Evolutionary conservation across 1,140 invertebrate genomes (phyloP), one percentile per base, ranked within the genome.

Genomic region (Drosophila bocki): DNA sequence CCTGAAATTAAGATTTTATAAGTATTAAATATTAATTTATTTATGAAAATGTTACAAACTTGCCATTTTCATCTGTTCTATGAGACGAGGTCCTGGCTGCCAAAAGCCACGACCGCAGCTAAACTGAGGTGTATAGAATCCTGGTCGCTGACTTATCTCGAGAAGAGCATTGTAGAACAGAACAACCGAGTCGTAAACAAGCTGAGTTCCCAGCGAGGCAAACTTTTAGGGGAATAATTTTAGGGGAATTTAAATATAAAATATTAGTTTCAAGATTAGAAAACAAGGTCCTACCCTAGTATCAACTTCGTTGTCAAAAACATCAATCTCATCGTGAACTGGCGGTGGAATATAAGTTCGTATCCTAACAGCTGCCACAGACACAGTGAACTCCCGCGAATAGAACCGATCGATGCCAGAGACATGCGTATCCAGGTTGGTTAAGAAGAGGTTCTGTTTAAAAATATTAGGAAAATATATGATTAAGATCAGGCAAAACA

Each of bases 151-250:
- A 22, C 78, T 82, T 29, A 91, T 48, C 33, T 76, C 54, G 3
- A 56, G 17, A 1, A 97, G 93, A 3, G 95, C 95, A 78, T 94
- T 94, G 0, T 95, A 95, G 81, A 96, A 95, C 7, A 96, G 79
- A 11, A 94, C 93, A 2, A 96, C 94, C 0, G 96, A 95, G 88
- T 97, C 96, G 72, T 96, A 96, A 7, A 96, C 93, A 2, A 97
- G 79, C 41, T 90, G 82, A 9, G 48, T 56, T 17, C 9, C 39
- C 33, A 90, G n/a, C 2, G 82, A 65, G 5, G n/a, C 32, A 32
- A 92, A 81, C 84, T 91, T 4, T 3, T 13, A 4, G 7, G 22
- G 9, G 0, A 22, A 32, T 26, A 19, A 19, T 19, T 19, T 19
- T 19, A 19, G 19, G 19, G 19, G 19, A 19, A 19, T 26, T 7